A percentile compares a stretch with the other conserved stretches of the same genome.
Conservation (phyloP, 2,797 vertebrate genomes). For the Sebastes iracundus region DNA sequence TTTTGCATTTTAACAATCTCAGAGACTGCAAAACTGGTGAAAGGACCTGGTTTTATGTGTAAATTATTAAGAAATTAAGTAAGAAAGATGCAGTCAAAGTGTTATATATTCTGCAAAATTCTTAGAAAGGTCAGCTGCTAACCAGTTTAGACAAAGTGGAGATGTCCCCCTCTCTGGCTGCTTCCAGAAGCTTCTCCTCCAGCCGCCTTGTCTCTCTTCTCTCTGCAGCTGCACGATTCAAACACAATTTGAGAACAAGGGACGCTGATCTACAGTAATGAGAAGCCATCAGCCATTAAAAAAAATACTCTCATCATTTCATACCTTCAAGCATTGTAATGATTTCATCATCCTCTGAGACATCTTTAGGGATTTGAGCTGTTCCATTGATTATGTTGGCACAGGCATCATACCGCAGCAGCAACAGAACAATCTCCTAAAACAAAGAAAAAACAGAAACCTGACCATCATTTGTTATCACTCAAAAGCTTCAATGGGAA, state of each 20-base stretch:
- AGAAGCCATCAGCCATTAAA: conserved; percentile 17
- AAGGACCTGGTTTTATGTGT: background rate
- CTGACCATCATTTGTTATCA: conserved; percentile 5
- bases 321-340: conserved; percentile 94
- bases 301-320: conserved; percentile 11
- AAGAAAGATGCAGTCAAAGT: background rate
- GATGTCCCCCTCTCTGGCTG: conserved; percentile 88
- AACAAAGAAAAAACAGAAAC: background rate
- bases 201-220: conserved; percentile 87
- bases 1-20: background rate
- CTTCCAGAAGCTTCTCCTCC: conserved; percentile 88
- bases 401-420: conserved; percentile 88
- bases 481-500: background rate
- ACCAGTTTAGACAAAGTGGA: conserved; percentile 86
- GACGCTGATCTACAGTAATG: conserved; percentile 33
- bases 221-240: conserved; percentile 86
- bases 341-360: conserved; percentile 92
- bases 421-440: conserved; percentile 91
- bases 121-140: conserved; percentile 50
- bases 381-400: conserved; percentile 89
- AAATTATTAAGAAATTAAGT: background rate
- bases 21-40: background rate
- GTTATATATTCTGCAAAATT: background rate
- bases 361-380: conserved; percentile 90
- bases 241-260: conserved; percentile 47